phyloP scores from a whole-genome alignment of 2,797 vertebrate species.

The Pangasius sanitwongsei region DNA sequence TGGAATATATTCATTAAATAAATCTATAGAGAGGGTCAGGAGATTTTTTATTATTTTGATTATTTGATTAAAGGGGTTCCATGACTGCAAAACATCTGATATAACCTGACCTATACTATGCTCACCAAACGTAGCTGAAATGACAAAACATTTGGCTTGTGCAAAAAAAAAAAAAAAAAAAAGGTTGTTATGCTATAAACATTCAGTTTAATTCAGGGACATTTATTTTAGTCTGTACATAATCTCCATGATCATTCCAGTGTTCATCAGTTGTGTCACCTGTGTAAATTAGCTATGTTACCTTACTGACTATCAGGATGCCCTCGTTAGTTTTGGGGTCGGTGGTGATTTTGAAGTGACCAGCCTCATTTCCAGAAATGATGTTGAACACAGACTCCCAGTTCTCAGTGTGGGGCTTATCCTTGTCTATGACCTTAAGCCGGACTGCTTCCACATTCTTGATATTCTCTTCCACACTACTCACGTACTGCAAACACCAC shows the following conservation, averaged over 20 bases:
- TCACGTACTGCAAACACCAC: slow-evolving; percentile 79
- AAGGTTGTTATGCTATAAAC: neutral
- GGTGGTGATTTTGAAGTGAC: slow-evolving; percentile 85
- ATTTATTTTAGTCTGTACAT: neutral
- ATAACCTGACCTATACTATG: neutral
- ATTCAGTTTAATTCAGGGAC: neutral
- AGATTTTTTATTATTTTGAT: neutral
- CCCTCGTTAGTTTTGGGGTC: slow-evolving; percentile 88
- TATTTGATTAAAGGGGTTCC: neutral
- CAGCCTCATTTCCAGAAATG: slow-evolving; percentile 87
- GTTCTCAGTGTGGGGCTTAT: slow-evolving; percentile 83
- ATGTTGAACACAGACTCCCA: slow-evolving; percentile 87
- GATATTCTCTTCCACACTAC: slow-evolving; percentile 83
- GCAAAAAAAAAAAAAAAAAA: neutral
- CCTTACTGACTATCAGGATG: slow-evolving; percentile 85
- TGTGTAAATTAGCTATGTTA: slow-evolving; percentile 62
- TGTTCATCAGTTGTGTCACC: neutral
- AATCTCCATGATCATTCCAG: no score
- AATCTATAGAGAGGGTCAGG: neutral
- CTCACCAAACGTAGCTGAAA: neutral
- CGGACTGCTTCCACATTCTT: slow-evolving; percentile 80
- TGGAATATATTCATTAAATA: neutral
- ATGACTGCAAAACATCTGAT: neutral
- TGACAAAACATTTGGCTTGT: neutral
- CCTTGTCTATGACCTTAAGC: slow-evolving; percentile 82